Percentiles rank a stretch among this genome's conserved stretches.
These are phyloP conservation scores for Ryuthela nishihirai DNA, from an alignment of 2,888 invertebrate genomes.

Conservation along the genomic window DNA sequence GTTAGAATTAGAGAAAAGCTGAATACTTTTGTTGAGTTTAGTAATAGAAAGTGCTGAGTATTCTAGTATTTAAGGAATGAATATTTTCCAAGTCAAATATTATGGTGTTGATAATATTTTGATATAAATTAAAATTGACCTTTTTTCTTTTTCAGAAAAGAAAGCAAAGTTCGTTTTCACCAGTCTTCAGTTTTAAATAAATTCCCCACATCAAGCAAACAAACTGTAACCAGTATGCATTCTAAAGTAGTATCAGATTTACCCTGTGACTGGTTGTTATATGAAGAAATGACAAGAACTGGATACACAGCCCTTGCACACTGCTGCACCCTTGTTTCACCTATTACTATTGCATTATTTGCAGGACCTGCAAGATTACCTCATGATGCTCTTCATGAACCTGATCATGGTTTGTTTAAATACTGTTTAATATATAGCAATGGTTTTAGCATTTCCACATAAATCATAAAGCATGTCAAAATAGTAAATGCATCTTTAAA, in stretches of 20 bases:
- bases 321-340: constrained; percentile 75
- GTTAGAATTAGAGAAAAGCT: too few relatives aligned
- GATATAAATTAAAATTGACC: too few relatives aligned
- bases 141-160: constrained; percentile 55
- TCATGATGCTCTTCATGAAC: constrained; percentile 48
- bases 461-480: too few relatives aligned
- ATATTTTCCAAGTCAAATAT: too few relatives aligned
- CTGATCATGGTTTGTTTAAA: constrained; percentile 41
- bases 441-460: too few relatives aligned
- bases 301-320: constrained; percentile 65
- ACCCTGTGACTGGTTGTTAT: constrained; percentile 79
- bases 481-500: too few relatives aligned
- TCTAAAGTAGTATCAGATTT: constrained; percentile 54
- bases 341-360: constrained; percentile 73
- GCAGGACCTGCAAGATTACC: constrained; percentile 66
- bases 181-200: constrained; percentile 59
- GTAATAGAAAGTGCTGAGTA: too few relatives aligned
- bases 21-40: too few relatives aligned
- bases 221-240: constrained; percentile 48
- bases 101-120: too few relatives aligned
- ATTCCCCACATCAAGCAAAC: constrained; percentile 46
- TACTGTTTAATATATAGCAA: neutral
- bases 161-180: constrained; percentile 62
- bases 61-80: too few relatives aligned
- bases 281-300: constrained; percentile 74